A percentile compares a stretch with the other conserved stretches of the same genome.
Conservation (phyloP, 2,797 vertebrate species). For the Dicrostonyx torquatus region DNA sequence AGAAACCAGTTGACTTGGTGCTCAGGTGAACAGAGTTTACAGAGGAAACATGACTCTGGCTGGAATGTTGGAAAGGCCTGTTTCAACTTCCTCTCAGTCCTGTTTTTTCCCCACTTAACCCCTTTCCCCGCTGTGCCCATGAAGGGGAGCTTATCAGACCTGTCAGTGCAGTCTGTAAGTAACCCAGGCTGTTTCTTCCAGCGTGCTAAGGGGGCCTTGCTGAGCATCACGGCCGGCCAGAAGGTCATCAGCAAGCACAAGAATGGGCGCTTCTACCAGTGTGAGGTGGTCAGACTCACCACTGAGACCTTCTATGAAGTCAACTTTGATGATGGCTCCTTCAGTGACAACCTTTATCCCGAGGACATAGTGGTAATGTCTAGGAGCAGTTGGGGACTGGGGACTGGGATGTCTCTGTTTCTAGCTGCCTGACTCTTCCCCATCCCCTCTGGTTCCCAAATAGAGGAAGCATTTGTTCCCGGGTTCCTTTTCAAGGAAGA, state of each 20-base stretch:
- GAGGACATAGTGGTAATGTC: slow-evolving; percentile 95
- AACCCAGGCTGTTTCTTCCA: slow-evolving; percentile 75
- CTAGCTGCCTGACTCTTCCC: background rate
- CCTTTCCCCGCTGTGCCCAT: background rate
- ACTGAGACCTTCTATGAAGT: slow-evolving; percentile 98
- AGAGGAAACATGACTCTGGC: background rate
- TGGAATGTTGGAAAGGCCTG: background rate
- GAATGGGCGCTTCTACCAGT: slow-evolving; percentile 98
- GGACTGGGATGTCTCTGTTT: background rate
- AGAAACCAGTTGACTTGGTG: background rate
- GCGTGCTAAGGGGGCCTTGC: slow-evolving; percentile 91
- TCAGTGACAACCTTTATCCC: slow-evolving; percentile 98
- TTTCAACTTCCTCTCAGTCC: background rate
- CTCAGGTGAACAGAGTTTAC: background rate
- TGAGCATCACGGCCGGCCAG: slow-evolving; percentile 92
- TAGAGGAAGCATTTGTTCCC: background rate
- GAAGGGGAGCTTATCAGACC: background rate
- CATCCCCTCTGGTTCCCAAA: background rate
- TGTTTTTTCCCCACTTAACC: background rate
- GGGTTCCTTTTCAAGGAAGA: background rate
- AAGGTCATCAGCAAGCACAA: slow-evolving; percentile 97
- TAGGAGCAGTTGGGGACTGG: background rate
- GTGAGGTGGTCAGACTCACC: slow-evolving; percentile 94
- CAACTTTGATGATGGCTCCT: slow-evolving; percentile 98
- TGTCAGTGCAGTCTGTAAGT: background rate